Evolutionary conservation across 2,113 vertebrate genomes (phyloP), one percentile per base, ranked within the genome.

Genomic region (Oreochromis aureus): DNA sequence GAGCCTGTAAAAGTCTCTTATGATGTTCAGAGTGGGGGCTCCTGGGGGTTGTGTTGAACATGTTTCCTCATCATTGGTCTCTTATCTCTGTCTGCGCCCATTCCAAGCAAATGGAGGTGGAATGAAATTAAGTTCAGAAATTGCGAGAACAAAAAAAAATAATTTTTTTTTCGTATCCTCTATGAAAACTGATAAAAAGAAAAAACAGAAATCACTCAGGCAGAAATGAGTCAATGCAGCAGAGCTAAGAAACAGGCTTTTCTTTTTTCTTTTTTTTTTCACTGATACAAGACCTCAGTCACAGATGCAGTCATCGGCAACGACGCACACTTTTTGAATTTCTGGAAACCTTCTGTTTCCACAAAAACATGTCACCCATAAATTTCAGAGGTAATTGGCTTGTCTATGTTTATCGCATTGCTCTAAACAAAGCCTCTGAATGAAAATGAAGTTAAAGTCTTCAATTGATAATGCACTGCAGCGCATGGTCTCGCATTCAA

Each of bases 101-200:
- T 96, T 96, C 95, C 95, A 93, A 94, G 94, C 95, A 96, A 97
- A 97, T 96, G 96, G 96, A 96, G 95, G 94, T 95, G 93, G 95
- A 96, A 96, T 96, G 93, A 96, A 96, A 96, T 96, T 95, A 97
- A 96, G 95, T 93, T 95, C 94, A 95, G 95, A 96, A 96, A 96
- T 96, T 95, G 94, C 91, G 73, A 93, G 95, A 96, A 96, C 91
- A 95, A 96, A 96, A 95, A 92, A 90, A 80, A 63, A 82, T 1
- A 34, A 0, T 0, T 82, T 63, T 90, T 86, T 86, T 88, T 84
- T 79, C 41, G 55, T 89, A 89, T 87, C 88, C 92, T 84, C 91
- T 82, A 66, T 87, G 91, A 91, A 93, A 94, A 94, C 93, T 91
- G 93, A 95, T 95, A 92, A 92, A 93, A 93, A 95, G 83, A 92